Base-by-base conservation (phyloP, 1,140 invertebrate genomes). In the Cotesia chilonis region DNA sequence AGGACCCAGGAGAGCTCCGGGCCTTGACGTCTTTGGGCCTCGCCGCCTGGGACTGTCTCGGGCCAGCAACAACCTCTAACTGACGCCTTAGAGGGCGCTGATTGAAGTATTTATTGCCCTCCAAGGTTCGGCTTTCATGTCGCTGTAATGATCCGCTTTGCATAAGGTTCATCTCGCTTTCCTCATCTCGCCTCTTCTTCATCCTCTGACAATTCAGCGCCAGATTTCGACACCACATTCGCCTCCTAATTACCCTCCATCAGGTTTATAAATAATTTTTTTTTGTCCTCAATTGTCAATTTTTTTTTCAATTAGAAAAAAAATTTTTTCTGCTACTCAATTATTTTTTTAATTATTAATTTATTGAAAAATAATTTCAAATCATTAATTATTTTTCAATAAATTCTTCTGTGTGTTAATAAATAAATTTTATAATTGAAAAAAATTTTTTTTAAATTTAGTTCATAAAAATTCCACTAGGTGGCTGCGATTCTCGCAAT, bases 41-140 rank as follows among this genome's bases (percentile, higher is more conserved):
- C 77, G 79, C 83, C 84, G 84, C 82, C 78, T n/a, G 68, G 78
- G 75, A 80, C 81, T 80, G 81, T 81, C 74, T 61, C 59, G 70
- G 73, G 61, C 64, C 36, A 54, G 51, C 75, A 47, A 47, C 41
- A 47, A 10, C 6, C 41, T 41, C 38, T 85, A 84, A 85, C 83
- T 85, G 83, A 85, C 83, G 81, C 82, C 82, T 83, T 80, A 84
- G 81, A 84, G 82, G 79, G 81, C 78, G 74, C 82, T 85, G 84
- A 84, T 85, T 81, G 84, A 85, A 85, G 82, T 85, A 85, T 85
- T 85, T 85, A 85, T 85, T 84, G 81, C 82, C 78, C 41, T 47
- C 41, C 41, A 47, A 6, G 41, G 41, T 47, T 71, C 68, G 73
- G 70, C 54, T n/a, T 80, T 77, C 79, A 78, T 82, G 63, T 77